phyloP scores from a whole-genome alignment of 2,113 vertebrate genomes.

The Mungos mungo region DNA sequence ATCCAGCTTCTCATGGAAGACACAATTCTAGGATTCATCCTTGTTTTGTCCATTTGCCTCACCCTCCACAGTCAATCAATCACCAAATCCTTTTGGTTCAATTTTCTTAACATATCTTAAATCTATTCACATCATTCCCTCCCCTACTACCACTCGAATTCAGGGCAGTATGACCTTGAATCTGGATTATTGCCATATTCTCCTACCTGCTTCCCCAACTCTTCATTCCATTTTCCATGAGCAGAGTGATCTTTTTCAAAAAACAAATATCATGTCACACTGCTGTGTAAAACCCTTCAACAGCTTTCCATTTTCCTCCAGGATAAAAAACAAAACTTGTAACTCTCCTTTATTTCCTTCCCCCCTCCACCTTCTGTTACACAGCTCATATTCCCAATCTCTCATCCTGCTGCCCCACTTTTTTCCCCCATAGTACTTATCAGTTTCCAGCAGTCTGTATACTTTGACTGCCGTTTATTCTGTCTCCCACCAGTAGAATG shows the following conservation, averaged over 20 bases:
- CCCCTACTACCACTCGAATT: background rate
- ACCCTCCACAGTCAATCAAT: background rate
- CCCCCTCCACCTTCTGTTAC: background rate
- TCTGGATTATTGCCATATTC: background rate
- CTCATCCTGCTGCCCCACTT: background rate
- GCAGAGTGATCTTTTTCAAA: slow-evolving; percentile 2
- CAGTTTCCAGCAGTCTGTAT: background rate
- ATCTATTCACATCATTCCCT: background rate
- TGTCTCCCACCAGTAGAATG: background rate
- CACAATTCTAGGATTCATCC: background rate
- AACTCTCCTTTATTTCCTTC: background rate
- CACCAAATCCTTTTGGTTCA: background rate
- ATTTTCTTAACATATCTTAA: slow-evolving; percentile 1
- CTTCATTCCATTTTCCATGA: background rate
- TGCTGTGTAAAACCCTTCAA: slow-evolving; percentile 2
- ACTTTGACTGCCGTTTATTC: slow-evolving; percentile 30
- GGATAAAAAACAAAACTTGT: background rate
- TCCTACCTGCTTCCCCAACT: background rate
- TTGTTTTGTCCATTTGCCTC: background rate
- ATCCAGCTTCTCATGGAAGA: background rate
- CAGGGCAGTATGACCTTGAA: background rate
- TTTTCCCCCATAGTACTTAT: background rate
- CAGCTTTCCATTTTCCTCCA: background rate
- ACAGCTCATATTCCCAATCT: background rate
- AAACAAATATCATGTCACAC: background rate